Percentiles rank a stretch among this genome's conserved stretches.
Evolutionary conservation across 2,888 invertebrate species (phyloP).

Genomic region (Achlya flavicornis): DNA sequence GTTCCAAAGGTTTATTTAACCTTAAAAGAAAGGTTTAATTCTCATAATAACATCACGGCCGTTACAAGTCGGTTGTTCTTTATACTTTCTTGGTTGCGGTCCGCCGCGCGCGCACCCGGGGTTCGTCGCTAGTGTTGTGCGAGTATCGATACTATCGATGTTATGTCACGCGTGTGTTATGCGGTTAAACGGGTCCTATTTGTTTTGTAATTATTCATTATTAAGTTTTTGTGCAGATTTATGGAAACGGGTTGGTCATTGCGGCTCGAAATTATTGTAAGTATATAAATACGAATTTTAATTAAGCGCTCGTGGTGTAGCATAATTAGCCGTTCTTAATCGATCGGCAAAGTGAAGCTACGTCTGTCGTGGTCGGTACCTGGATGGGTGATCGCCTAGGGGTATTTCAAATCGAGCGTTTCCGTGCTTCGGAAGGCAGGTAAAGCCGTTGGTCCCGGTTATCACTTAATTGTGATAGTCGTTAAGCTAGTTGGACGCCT

Average conservation of each 20-base stretch:
- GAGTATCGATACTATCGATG: conserved; percentile 23
- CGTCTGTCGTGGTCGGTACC: too few species aligned
- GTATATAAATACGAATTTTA: too few species aligned
- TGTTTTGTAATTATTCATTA: not conserved
- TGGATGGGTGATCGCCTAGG: too few species aligned
- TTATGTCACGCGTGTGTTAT: conserved; percentile 35
- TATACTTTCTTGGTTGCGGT: conserved; percentile 79
- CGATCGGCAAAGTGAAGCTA: too few species aligned
- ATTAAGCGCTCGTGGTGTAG: too few species aligned
- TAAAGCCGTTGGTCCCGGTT: too few species aligned
- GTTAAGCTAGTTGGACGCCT: too few species aligned
- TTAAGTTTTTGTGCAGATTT: not conserved
- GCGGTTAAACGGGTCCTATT: not conserved
- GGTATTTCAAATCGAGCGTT: too few species aligned
- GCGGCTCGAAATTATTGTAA: too few species aligned
- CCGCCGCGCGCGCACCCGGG: conserved; percentile 69
- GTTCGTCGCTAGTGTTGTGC: conserved; percentile 54
- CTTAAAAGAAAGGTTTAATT: conserved; percentile 2
- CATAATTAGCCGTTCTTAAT: too few species aligned
- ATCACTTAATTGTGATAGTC: too few species aligned
- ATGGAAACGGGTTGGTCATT: not conserved
- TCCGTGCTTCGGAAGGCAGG: too few species aligned
- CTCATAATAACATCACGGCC: conserved; percentile 38
- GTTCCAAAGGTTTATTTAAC: not conserved
- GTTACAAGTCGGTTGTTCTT: conserved; percentile 76